A percentile compares a stretch with the other conserved stretches of the same genome.
Conservation (phyloP, 2,797 vertebrate species). For the Antrozous pallidus region DNA sequence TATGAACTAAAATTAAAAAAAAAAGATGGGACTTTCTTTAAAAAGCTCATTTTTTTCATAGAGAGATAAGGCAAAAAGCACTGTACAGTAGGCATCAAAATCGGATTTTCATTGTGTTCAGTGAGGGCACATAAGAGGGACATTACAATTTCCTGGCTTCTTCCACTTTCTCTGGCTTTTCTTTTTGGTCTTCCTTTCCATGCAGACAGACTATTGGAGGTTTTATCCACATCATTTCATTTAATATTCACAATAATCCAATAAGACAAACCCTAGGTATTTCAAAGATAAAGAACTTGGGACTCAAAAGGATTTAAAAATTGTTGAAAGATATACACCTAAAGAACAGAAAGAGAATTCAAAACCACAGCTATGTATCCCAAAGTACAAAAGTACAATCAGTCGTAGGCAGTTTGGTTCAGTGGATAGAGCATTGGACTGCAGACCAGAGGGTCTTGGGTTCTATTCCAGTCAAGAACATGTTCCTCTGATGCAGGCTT, state of each 20-base stretch:
- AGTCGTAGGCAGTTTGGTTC: no score
- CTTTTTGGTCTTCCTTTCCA: not conserved
- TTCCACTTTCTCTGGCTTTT: not conserved
- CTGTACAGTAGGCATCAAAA: not conserved
- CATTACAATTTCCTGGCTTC: not conserved
- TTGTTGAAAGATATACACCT: not conserved
- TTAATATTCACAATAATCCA: not conserved
- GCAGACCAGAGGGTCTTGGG: no score
- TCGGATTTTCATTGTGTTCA: not conserved
- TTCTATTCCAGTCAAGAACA: no score
- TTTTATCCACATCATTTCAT: not conserved
- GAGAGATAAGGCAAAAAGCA: not conserved
- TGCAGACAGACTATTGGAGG: not conserved
- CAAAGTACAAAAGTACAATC: not conserved
- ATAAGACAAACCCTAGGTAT: not conserved
- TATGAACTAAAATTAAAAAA: not conserved
- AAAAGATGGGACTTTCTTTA: not conserved
- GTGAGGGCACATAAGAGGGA: not conserved
- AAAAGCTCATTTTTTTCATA: not conserved
- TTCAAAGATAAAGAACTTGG: slow-evolving; percentile 19
- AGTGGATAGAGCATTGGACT: no score
- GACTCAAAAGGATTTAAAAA: not conserved
- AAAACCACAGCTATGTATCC: slow-evolving; percentile 26
- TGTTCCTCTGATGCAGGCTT: no score
- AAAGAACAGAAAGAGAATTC: slow-evolving; percentile 30